These are phyloP conservation scores for Helarctos malayanus DNA, from an alignment of 2,797 vertebrate genomes.

Conservation along the genomic window DNA sequence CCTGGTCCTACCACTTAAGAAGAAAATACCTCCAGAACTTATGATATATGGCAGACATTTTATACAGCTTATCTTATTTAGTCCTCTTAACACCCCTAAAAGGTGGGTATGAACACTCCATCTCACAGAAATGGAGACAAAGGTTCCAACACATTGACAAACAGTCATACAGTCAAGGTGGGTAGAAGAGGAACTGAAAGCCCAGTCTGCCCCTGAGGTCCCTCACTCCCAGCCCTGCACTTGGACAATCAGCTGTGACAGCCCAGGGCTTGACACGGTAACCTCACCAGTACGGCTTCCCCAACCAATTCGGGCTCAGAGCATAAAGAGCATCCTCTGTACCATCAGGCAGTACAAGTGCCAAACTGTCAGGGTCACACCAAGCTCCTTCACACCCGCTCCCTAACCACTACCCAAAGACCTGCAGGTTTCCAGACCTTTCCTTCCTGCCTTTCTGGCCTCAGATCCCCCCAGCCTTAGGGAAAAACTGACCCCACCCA, in stretches of 20 bases:
- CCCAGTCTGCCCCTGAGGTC: background rate
- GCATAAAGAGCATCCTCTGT: background rate
- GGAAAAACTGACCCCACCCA: background rate
- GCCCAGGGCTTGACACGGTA: background rate
- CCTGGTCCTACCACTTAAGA: background rate
- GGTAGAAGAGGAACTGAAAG: background rate
- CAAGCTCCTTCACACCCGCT: background rate
- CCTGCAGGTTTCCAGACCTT: background rate
- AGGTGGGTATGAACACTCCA: background rate
- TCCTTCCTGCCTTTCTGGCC: background rate
- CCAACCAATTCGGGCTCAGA: background rate
- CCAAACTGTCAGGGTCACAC: rapidly evolving
- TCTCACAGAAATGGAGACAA: background rate
- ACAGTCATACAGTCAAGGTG: background rate
- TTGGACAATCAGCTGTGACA: background rate
- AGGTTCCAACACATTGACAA: background rate
- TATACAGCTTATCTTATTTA: background rate
- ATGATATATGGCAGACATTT: background rate
- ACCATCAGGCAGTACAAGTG: rapidly evolving
- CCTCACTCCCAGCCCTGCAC: background rate
- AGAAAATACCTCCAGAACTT: background rate
- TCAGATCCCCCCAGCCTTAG: background rate
- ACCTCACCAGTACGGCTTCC: background rate
- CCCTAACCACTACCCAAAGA: background rate
- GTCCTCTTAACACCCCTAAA: background rate